Base-by-base conservation (phyloP, 2,888 invertebrate species). In the Dolomedes plantarius region DNA sequence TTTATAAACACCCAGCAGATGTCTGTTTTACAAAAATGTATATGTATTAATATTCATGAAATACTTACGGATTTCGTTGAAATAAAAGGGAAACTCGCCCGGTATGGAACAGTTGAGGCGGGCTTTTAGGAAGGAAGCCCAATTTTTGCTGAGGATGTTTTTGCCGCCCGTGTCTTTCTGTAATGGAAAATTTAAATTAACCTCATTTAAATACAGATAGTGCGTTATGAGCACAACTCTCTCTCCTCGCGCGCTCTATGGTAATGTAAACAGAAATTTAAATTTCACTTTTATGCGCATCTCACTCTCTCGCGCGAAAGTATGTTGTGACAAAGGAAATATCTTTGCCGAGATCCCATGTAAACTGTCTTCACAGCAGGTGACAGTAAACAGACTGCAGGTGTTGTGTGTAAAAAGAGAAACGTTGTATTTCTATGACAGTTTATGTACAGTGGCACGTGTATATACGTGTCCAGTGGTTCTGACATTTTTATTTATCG, bases 1-100 rank as follows among this genome's bases (percentile, higher is more conserved):
- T 46, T 46, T 16, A 16, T 46, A 16, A 16, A 16, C 16, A 46
- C 16, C 5, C 16, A 16, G 13, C 9, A 46, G 1, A 46, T 46
- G 46, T 16, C 46, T 6, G 46, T 46, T 46, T 46, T 7, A 23
- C 56, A 56, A 56, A 56, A 56, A 16, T 46, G 16, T 46, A 5
- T 11, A 11, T 23, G 73, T 72, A 85, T 68, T 74, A 88, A 80
- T 76, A 81, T 68, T 73, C 79, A 87, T 64, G 65, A 85, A 79
- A 79, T 82, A 94, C 96, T 95, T 93, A 96, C 96, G 98, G 91
- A 98, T 97, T 93, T 98, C 98, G 92, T 99, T 97, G 94, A 99
- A 99, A 92, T 98, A 98, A 93, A 98, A 99, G 0, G 98, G 98
- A 91, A 97, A 98, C 91, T 98, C 98, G 89, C 98, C 98, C 11